Base-by-base conservation (phyloP, 2,113 vertebrate genomes). In the Onychostruthus taczanowskii region DNA sequence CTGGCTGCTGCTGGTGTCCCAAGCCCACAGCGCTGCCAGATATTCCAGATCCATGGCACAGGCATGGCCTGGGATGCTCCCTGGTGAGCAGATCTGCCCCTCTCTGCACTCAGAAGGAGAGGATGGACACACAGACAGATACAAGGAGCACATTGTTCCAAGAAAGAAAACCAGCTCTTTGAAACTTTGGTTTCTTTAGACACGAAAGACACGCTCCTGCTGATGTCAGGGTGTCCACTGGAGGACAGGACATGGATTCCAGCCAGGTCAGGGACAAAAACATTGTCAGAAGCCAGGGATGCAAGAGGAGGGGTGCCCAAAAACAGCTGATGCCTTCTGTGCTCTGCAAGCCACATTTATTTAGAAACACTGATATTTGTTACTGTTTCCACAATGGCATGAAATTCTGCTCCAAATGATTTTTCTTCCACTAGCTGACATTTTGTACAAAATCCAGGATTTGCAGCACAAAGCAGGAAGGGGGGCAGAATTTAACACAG, bases 21-120 rank as follows among this genome's bases (percentile, higher is more conserved):
- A 6, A 44, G 44, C 63, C 75, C 35, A 20, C 6, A 7, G 13
- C 12, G 1, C 18, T 2, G 5, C 33, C 2, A 2, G 8, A 5
- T 1, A 0, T 3, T 26, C 31, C 22, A 7, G 30, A 50, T 4
- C 64, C 2, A 0, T 0, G 3, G 43, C 4, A 2, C 43, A 24
- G 22, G 20, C 8, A 0, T 2, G 44, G 64, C 20, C 66, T 13
- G 15, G 0, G 33, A 35, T 0, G 7, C 20, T 18, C 43, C 13
- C 31, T 33, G 55, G 59, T 22, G 55, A 79, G 64, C 2, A 1
- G 30, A 39, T 59, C 44, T 47, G 52, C 44, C 1, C 3, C 43
- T 17, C 37, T 47, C 66, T 3, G 0, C 13, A 5, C 21, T 39
- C 61, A 72, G 72, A 62, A 37, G 52, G 22, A 46, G 33, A 92